Percentiles rank a stretch among this genome's conserved stretches.
Conservation (phyloP, 37 sponge, comb jelly and placozoan genomes). For the Axinella damicornis region DNA sequence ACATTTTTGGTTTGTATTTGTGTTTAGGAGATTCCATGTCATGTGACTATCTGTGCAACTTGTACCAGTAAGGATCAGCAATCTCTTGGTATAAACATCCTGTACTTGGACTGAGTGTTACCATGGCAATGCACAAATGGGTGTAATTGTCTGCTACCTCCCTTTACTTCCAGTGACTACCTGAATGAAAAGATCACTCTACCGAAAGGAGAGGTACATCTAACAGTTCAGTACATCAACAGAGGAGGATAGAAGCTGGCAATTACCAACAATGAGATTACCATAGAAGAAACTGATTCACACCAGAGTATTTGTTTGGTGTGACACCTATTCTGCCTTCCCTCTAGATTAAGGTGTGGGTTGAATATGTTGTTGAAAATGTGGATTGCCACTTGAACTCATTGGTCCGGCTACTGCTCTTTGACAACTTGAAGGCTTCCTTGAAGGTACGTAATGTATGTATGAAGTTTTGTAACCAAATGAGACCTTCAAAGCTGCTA, state of each 20-base stretch:
- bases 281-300: no score
- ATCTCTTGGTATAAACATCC: no score
- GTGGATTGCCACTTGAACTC: slow-evolving; percentile 21
- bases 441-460: slow-evolving; percentile 72
- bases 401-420: slow-evolving; percentile 54
- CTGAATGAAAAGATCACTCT: slow-evolving; percentile 39
- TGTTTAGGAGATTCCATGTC: no score
- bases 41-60: no score
- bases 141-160: no score
- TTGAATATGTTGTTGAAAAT: slow-evolving; percentile 13
- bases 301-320: neutral
- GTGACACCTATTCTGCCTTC: no score
- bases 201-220: slow-evolving; percentile 66
- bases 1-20: no score
- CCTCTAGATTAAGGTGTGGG: slow-evolving; percentile 46
- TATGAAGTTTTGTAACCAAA: slow-evolving; percentile 1
- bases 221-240: no score
- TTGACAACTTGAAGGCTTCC: slow-evolving; percentile 62
- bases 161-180: slow-evolving; percentile 35
- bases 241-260: no score
- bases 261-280: no score
- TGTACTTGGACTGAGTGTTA: neutral
- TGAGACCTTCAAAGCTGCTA: neutral
- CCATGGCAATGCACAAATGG: no score
- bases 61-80: no score